Conservation (phyloP, 2,113 vertebrate genomes). For the Galbula dea region DNA sequence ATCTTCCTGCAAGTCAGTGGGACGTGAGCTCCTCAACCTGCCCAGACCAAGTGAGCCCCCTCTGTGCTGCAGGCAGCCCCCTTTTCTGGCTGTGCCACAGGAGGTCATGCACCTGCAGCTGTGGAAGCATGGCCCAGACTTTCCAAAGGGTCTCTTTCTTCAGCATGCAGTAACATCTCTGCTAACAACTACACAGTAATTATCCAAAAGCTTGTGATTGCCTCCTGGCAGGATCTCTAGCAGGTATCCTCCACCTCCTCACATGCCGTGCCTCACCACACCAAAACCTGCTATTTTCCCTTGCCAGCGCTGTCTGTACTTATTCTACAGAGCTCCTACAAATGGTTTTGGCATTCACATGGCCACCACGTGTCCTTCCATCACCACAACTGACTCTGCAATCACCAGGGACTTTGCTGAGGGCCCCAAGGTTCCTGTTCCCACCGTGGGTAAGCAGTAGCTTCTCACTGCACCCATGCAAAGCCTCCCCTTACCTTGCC, state of each 20-base stretch:
- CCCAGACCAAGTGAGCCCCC: background rate
- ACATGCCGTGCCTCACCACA: background rate
- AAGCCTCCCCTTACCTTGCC: constrained; percentile 29
- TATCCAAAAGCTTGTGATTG: background rate
- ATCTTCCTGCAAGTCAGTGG: background rate
- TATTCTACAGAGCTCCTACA: background rate
- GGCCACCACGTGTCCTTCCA: background rate
- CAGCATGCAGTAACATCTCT: background rate
- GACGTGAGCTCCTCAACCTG: fast-evolving
- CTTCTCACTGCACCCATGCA: background rate
- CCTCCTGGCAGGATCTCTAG: background rate
- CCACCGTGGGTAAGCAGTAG: background rate
- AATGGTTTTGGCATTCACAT: background rate
- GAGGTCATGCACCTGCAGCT: background rate
- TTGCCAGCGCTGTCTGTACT: background rate
- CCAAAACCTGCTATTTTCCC: background rate
- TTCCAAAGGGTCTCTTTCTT: background rate
- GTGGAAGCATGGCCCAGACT: background rate
- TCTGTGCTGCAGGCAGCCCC: background rate
- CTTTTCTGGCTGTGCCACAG: background rate
- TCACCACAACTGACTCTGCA: background rate
- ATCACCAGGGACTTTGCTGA: fast-evolving
- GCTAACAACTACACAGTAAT: fast-evolving
- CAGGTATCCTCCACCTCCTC: background rate
- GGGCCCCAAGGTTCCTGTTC: background rate